Evolutionary conservation across 1,140 invertebrate species (phyloP).

Genomic region (Camponotus floridanus): DNA sequence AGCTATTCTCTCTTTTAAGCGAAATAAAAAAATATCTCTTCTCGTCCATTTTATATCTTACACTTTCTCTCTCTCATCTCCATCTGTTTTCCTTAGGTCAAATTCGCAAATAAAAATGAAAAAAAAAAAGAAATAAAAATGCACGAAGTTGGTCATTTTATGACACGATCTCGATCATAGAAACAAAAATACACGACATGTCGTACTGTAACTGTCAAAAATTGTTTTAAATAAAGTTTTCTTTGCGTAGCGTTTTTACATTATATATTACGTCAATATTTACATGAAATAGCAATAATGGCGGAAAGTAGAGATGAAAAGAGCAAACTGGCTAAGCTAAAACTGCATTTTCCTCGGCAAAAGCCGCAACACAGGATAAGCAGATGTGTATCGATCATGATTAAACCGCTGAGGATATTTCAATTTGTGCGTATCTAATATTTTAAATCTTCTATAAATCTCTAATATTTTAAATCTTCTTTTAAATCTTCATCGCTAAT

Average conservation of each 20-base stretch:
- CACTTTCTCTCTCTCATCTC: background rate
- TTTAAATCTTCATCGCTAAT: background rate
- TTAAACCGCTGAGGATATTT: constrained; percentile 76
- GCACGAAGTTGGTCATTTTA: constrained; percentile 38
- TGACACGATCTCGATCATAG: background rate
- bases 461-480: no score
- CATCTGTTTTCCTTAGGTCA: background rate
- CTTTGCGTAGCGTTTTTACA: background rate
- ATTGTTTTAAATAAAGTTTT: background rate
- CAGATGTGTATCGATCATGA: constrained; percentile 14
- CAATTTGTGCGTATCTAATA: constrained; percentile 73
- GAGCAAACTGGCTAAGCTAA: background rate
- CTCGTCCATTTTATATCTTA: background rate
- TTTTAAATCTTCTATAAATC: no score
- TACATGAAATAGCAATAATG: background rate
- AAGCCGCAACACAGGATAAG: no score
- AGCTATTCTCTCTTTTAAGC: background rate
- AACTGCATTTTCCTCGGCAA: background rate
- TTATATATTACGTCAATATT: background rate
- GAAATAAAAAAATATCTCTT: background rate
- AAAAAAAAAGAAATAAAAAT: background rate
- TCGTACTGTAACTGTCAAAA: constrained; percentile 7
- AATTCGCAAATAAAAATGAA: background rate
- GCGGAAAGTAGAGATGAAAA: background rate
- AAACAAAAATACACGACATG: constrained; percentile 45